Conservation (phyloP, 2,888 invertebrate species). For the Coelinius sp. region DNA sequence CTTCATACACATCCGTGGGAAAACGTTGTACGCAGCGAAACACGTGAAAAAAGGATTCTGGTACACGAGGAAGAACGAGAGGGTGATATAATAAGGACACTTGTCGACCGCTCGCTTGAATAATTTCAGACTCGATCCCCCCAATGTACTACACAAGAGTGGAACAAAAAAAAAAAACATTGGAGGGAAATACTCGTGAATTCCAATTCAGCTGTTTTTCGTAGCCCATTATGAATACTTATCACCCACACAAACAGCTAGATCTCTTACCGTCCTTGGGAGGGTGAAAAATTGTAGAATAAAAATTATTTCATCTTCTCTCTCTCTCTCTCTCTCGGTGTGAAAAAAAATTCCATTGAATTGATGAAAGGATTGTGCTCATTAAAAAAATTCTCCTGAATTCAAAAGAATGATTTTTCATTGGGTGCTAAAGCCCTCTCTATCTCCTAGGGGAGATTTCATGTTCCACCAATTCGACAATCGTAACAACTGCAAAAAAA, state of each 20-base stretch:
- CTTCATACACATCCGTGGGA: constrained; percentile 37
- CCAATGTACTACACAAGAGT: constrained; percentile 16
- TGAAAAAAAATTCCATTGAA: neutral
- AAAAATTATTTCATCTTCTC: neutral
- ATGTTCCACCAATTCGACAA: neutral
- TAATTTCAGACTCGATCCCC: constrained; percentile 35
- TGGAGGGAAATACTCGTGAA: neutral
- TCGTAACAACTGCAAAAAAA: neutral
- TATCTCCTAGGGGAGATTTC: neutral
- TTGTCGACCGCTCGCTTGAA: constrained; percentile 48
- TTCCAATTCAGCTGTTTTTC: constrained; percentile 20
- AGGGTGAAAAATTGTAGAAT: neutral
- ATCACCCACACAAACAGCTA: neutral
- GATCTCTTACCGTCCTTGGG: neutral
- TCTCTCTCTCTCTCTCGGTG: neutral
- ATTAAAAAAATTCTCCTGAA: neutral
- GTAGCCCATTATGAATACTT: neutral
- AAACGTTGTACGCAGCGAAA: constrained; percentile 20
- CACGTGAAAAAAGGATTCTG: constrained; percentile 38
- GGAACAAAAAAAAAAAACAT: neutral
- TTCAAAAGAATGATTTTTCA: neutral
- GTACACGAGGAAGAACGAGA: constrained; percentile 35
- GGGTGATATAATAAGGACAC: constrained; percentile 56
- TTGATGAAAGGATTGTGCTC: neutral
- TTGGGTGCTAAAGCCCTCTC: neutral